A percentile compares a stretch with the other conserved stretches of the same genome.
Evolutionary conservation across 1,140 invertebrate species (phyloP).

Genomic region (Drosophila equinoxialis): DNA sequence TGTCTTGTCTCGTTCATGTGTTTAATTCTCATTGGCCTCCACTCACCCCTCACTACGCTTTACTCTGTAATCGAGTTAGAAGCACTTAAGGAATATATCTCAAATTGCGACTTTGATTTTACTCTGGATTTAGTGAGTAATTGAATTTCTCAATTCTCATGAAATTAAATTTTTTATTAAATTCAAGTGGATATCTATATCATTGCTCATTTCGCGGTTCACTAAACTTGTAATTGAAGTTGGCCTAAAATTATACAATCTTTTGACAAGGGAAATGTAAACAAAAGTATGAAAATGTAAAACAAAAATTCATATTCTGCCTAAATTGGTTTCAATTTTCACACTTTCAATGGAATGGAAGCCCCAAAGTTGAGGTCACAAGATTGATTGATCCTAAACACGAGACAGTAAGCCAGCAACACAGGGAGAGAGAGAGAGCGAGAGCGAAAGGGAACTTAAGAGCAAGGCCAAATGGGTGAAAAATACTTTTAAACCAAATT

Average conservation of each 20-base stretch:
- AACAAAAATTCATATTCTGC: slow-evolving; percentile 62
- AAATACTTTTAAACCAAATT: slow-evolving; percentile 41
- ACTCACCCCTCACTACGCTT: not conserved
- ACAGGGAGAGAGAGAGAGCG: slow-evolving; percentile 10
- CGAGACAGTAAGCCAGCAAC: slow-evolving; percentile 12
- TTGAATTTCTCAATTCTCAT: slow-evolving; percentile 45
- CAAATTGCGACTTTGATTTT: slow-evolving; percentile 20
- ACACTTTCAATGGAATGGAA: slow-evolving; percentile 52
- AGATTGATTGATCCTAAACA: slow-evolving; percentile 59
- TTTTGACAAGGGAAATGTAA: slow-evolving; percentile 30
- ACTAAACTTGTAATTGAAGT: slow-evolving; percentile 48
- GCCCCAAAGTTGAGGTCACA: slow-evolving; percentile 41
- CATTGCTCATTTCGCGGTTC: not conserved
- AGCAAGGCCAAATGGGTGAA: slow-evolving; percentile 43
- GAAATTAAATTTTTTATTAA: slow-evolving; percentile 27
- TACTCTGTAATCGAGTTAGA: not conserved
- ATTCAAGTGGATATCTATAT: slow-evolving; percentile 12
- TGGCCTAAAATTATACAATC: slow-evolving; percentile 25
- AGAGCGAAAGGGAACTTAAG: not conserved
- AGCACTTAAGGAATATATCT: slow-evolving; percentile 14
- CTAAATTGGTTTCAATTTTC: slow-evolving; percentile 63
- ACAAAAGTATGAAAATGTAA: slow-evolving; percentile 33
- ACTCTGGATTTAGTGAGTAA: slow-evolving; percentile 33
- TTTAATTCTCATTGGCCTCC: slow-evolving; percentile 3
- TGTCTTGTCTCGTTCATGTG: slow-evolving; percentile 15